Percentiles rank a stretch among this genome's conserved stretches.
These are phyloP conservation scores for Antheraea mylitta DNA, from an alignment of 1,140 invertebrate species.

Conservation along the genomic window DNA sequence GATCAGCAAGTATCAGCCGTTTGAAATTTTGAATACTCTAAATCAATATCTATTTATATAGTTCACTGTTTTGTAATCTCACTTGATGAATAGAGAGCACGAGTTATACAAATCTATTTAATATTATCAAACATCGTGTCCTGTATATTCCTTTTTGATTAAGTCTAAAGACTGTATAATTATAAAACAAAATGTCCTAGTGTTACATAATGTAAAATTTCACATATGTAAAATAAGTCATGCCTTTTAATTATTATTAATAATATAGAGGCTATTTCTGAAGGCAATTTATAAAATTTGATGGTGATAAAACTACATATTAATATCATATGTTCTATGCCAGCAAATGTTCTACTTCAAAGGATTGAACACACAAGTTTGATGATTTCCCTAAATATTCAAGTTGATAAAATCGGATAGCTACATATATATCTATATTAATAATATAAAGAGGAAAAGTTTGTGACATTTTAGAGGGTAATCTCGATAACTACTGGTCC, in stretches of 20 bases:
- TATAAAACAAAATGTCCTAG: constrained; percentile 67
- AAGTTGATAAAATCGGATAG: no score
- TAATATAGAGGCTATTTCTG: constrained; percentile 32
- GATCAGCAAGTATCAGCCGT: constrained; percentile 78
- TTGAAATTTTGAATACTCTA: constrained; percentile 69
- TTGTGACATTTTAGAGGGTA: no score
- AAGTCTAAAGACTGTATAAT: constrained; percentile 78
- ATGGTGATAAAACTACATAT: background rate
- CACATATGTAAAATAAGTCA: constrained; percentile 52
- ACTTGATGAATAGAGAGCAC: constrained; percentile 71
- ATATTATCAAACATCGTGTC: constrained; percentile 56
- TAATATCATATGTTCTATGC: background rate
- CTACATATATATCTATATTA: no score
- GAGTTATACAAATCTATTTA: constrained; percentile 61
- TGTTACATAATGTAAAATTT: constrained; percentile 73
- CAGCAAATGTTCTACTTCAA: background rate
- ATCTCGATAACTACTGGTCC: no score
- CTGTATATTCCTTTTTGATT: constrained; percentile 61
- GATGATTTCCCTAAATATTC: no score
- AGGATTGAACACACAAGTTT: no score
- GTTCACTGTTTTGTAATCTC: constrained; percentile 72
- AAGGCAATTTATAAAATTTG: background rate
- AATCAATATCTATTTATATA: constrained; percentile 71
- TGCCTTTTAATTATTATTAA: constrained; percentile 65
- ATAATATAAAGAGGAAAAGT: no score